Evolutionary conservation across 2,113 vertebrate species (phyloP).

Genomic region (Camelus bactrianus): DNA sequence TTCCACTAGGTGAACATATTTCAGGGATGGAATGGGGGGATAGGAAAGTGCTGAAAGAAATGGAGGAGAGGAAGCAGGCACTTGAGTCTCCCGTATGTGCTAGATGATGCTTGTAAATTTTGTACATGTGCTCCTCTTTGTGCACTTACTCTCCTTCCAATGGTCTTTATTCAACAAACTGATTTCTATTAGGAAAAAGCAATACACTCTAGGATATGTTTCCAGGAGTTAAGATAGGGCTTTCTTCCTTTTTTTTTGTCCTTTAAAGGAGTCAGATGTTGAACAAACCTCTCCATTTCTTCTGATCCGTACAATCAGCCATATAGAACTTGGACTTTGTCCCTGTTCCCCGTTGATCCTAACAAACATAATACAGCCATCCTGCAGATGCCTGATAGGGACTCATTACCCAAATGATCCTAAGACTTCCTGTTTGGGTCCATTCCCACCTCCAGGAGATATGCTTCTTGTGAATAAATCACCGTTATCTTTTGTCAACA

Average conservation of each 20-base stretch:
- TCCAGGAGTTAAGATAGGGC: not conserved
- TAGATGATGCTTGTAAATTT: not conserved
- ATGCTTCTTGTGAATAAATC: not conserved
- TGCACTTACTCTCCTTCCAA: not conserved
- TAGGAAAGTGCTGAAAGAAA: not conserved
- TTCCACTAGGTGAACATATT: not conserved
- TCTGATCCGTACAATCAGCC: not conserved
- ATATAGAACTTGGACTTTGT: not conserved
- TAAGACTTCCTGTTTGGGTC: not conserved
- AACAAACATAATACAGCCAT: not conserved
- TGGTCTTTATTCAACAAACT: constrained; percentile 19
- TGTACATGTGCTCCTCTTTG: not conserved
- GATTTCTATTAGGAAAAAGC: not conserved
- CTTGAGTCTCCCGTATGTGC: not conserved
- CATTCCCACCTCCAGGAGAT: not conserved
- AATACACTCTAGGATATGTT: not conserved
- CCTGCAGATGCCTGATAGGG: not conserved
- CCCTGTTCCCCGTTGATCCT: not conserved
- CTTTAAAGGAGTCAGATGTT: constrained; percentile 24
- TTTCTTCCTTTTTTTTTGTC: constrained; percentile 42
- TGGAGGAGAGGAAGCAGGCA: not conserved
- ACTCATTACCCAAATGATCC: not conserved
- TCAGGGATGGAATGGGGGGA: not conserved
- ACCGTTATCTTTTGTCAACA: not conserved
- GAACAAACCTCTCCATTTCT: constrained; percentile 4